Base-by-base conservation (phyloP, 1,140 invertebrate genomes). In the Palaemon carinicauda region DNA sequence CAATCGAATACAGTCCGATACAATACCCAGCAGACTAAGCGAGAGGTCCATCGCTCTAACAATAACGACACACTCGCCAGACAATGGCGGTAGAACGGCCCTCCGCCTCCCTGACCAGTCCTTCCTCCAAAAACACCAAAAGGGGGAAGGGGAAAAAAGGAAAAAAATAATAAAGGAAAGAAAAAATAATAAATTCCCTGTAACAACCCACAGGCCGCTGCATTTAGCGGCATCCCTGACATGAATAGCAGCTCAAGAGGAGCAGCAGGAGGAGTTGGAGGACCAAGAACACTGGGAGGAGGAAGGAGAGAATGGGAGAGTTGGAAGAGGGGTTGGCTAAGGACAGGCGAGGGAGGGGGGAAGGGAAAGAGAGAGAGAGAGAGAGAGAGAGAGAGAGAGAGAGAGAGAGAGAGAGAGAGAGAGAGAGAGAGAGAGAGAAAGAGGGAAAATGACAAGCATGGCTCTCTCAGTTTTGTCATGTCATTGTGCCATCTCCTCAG, bases 111-210 rank as follows among this genome's bases (percentile, higher is more conserved):
- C 41, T 9, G 41, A 12, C 41, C 41, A 41, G 41, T 12, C 41
- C 41, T 9, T 4, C 41, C 41, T 12, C 41, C 41, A 41, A 41
- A 41, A 41, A 60, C 56, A 60, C 56, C 56, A 5, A 60, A 60
- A 27, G 19, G 24, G 19, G 56, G 56, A 31, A 78, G 60, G 1
- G 51, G 51, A 21, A 56, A 85, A 53, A 71, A 50, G 24, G 56
- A 65, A 21, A 53, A 24, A 74, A 27, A 56, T 52, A 41, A 17
- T 27, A 52, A 83, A 74, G 41, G 60, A 83, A 33, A 52, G 27
- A 24, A 74, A 75, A 53, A 83, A 75, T 83, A 21, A 56, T 73
- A 83, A 83, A 83, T 75, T 53, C 56, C 53, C 81, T 56, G 24
- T 83, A 17, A 54, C 74, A 52, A 75, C 27, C 51, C 71, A 75